Conservation (phyloP, 2,888 invertebrate genomes). For the Caenorhabditis becei region DNA sequence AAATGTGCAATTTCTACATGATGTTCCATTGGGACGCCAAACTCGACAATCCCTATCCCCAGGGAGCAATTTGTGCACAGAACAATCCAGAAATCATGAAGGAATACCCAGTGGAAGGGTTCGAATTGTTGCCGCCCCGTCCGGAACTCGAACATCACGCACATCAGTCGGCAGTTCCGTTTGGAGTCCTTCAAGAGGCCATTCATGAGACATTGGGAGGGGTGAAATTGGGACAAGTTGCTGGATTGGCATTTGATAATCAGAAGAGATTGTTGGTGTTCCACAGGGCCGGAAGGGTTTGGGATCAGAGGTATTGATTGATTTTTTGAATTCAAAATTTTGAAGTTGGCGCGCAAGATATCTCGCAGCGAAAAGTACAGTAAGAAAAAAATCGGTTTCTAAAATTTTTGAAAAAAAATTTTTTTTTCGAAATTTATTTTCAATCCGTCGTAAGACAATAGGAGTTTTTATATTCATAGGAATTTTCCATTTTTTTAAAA, state of each 20-base stretch:
- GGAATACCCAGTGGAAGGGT: constrained; percentile 75
- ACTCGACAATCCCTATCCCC: constrained; percentile 80
- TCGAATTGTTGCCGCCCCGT: constrained; percentile 57
- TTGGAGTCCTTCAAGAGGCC: constrained; percentile 78
- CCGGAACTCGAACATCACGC: constrained; percentile 83
- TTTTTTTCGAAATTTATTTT: too few relatives aligned
- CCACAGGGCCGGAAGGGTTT: constrained; percentile 89
- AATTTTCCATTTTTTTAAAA: too few relatives aligned
- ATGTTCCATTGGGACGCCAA: constrained; percentile 83
- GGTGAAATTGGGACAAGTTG: constrained; percentile 87
- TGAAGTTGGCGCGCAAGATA: too few relatives aligned
- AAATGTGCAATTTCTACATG: constrained; percentile 84
- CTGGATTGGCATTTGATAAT: constrained; percentile 87
- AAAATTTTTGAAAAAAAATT: too few relatives aligned
- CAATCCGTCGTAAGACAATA: too few relatives aligned
- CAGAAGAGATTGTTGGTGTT: constrained; percentile 90
- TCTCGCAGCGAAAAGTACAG: too few relatives aligned
- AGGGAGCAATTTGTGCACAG: constrained; percentile 74
- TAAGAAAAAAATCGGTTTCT: too few relatives aligned
- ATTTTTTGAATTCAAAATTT: background rate
- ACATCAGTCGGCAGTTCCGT: constrained; percentile 75
- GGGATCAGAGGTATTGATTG: constrained; percentile 85
- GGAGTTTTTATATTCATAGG: too few relatives aligned
- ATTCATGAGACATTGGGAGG: constrained; percentile 68
- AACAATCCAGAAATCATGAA: constrained; percentile 40